Evolutionary conservation across 2,113 vertebrate genomes (phyloP), one percentile per base, ranked within the genome.

Genomic region (Struthidea cinerea): DNA sequence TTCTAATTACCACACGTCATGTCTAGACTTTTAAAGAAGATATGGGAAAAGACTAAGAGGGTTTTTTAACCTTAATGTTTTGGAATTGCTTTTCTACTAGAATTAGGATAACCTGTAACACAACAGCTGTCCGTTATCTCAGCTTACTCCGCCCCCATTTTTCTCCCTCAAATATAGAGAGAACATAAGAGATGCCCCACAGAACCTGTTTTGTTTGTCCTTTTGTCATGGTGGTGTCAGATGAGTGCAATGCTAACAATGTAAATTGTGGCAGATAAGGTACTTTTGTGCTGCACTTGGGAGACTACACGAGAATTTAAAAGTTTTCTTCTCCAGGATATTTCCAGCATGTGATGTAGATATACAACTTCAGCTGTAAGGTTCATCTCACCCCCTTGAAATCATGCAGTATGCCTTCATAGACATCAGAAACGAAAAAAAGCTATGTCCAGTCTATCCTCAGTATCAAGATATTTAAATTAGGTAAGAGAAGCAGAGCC

Each of bases 21-120:
- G 56, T 78, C 79, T 94, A 93, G 89, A 87, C 85, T 84, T 42
- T 37, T 75, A 84, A 84, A 85, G 59, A 89, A 57, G 61, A 74
- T 17, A 50, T 17, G 32, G 44, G 28, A 21, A 61, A 86, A 42
- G 16, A 67, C 19, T 56, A 88, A 49, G 90, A 81, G 7, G 7
- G 22, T 2, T 73, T 82, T 83, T 64, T 20, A 65, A 60, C 9
- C 13, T 22, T 73, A 71, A 69, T 20, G 8, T 22, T 80, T 52
- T 77, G 7, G 22, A 78, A 50, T 26, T 32, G 8, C 16, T 70
- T 64, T 59, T 93, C 69, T 37, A 60, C 18, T 53, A 61, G 53
- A 81, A 82, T 52, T 63, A 60, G 39, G 39, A 53, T 59, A 91
- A 50, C 9, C 8, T 44, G 11, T 19, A 32, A 74, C n/a, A 56